A percentile compares a stretch with the other conserved stretches of the same genome.
phyloP scores from a whole-genome alignment of 1,140 invertebrate species.

The Panulirus ornatus region DNA sequence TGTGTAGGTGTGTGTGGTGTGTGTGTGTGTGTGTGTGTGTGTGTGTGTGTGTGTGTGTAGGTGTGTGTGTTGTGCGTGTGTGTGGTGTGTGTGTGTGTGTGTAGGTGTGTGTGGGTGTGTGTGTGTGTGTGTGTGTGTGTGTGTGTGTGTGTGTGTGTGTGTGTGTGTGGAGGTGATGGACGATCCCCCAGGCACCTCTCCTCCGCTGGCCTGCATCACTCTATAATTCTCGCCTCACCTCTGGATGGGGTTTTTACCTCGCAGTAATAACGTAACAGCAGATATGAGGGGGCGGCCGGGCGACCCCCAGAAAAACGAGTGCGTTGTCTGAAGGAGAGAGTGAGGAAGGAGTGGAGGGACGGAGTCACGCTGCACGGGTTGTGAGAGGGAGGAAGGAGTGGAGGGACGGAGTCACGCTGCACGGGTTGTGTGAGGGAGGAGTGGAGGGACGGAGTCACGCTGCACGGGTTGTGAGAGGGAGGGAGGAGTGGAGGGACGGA shows the following conservation, averaged over 20 bases:
- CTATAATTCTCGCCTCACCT: background rate
- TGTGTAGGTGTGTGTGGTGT: background rate
- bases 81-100: background rate
- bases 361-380: no score
- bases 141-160: background rate
- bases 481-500: no score
- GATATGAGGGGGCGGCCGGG: background rate
- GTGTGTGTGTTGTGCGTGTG: background rate
- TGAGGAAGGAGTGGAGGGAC: no score
- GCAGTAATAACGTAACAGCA: background rate
- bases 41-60: background rate
- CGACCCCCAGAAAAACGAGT: background rate
- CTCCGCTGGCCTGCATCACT: background rate
- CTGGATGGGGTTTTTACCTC: background rate
- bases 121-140: background rate
- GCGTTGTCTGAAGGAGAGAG: no score
- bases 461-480: no score
- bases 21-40: conserved; percentile 8
- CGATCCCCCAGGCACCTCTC: background rate
- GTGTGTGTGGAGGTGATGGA: background rate
- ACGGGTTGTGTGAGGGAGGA: no score
- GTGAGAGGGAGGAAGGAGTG: no score
- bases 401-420: no score
- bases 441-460: no score
- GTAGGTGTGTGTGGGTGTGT: background rate